Conservation (phyloP, 2,888 invertebrate species). For the Theretra japonica region DNA sequence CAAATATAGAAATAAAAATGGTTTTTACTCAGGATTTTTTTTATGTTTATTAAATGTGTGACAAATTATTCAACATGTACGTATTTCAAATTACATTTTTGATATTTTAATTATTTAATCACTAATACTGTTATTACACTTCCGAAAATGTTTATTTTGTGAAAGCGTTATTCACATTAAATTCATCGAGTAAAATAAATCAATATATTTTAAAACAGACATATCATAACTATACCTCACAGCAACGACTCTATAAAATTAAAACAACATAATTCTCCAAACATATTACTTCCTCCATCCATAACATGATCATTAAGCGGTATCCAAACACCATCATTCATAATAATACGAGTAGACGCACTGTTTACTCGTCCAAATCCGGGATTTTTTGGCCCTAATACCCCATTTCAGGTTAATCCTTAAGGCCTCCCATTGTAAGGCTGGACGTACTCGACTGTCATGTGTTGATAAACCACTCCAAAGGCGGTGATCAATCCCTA, state of each 20-base stretch:
- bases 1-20: no score
- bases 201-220: background rate
- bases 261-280: background rate
- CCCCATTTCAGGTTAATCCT: conserved; percentile 55
- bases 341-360: background rate
- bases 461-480: conserved; percentile 61
- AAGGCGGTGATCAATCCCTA: conserved; percentile 58
- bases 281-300: conserved; percentile 10
- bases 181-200: background rate
- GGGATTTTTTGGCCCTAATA: conserved; percentile 42
- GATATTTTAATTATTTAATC: no score
- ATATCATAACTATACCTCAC: background rate
- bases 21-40: no score
- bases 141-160: no score
- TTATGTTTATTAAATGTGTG: no score
- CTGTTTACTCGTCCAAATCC: conserved; percentile 27
- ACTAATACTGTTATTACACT: no score
- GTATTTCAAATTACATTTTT: no score
- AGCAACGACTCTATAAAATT: background rate
- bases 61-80: no score
- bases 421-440: conserved; percentile 46
- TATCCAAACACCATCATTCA: conserved; percentile 1
- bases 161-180: no score
- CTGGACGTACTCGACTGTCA: conserved; percentile 54
- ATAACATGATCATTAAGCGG: background rate